phyloP scores from a whole-genome alignment of 1,140 invertebrate species.

The Achroia grisella region DNA sequence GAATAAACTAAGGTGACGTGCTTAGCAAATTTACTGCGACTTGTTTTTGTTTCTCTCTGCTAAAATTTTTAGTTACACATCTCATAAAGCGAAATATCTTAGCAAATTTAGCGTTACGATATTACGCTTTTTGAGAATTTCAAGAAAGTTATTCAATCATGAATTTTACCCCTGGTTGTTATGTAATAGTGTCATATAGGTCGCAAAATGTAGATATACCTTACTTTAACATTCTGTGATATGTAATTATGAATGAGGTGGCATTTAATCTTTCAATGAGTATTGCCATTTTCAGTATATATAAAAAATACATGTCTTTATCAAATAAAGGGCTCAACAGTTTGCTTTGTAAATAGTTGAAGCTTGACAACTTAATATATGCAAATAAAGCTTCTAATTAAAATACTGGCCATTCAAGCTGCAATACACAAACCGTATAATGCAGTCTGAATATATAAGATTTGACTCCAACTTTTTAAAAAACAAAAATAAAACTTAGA shows the following conservation, averaged over 20 bases:
- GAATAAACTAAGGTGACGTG: too few relatives aligned
- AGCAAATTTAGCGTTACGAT: too few relatives aligned
- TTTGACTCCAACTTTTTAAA: conserved; percentile 3
- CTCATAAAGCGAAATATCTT: too few relatives aligned
- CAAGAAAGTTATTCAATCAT: too few relatives aligned
- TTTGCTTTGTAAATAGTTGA: conserved; percentile 15
- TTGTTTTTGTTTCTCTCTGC: too few relatives aligned
- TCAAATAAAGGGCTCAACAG: conserved; percentile 18
- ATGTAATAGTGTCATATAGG: too few relatives aligned
- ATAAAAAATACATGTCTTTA: conserved; percentile 5
- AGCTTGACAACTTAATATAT: background rate
- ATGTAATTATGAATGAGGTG: conserved; percentile 37
- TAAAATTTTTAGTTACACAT: too few relatives aligned
- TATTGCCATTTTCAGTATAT: conserved; percentile 41
- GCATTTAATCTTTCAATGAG: conserved; percentile 44
- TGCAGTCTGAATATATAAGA: background rate
- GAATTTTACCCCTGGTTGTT: too few relatives aligned
- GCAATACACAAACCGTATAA: background rate
- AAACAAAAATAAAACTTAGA: conserved; percentile 22
- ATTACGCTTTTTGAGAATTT: too few relatives aligned
- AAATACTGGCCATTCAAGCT: background rate
- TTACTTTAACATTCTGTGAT: conserved; percentile 7
- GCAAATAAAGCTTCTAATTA: background rate
- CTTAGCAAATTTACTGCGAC: too few relatives aligned
- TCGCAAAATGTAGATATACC: too few relatives aligned